phyloP scores from a whole-genome alignment of 35 echinoderm and acorn worm species.

The Diadema setosum region DNA sequence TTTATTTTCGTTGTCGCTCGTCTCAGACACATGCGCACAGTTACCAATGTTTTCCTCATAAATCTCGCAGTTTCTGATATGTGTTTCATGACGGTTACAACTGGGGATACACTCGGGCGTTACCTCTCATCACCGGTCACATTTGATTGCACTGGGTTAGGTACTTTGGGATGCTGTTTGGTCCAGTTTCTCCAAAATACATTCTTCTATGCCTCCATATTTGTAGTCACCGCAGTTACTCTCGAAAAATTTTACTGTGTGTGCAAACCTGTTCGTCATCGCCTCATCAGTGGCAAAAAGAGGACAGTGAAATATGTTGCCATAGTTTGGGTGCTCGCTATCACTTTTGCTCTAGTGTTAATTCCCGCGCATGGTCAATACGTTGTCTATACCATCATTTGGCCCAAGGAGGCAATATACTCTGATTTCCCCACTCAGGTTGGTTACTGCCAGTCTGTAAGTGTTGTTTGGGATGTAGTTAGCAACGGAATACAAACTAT shows the following conservation, averaged over 20 bases:
- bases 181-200: slow-evolving; percentile 17
- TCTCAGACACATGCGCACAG: slow-evolving; percentile 55
- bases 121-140: not conserved
- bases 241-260: slow-evolving; percentile 36
- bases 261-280: slow-evolving; percentile 48
- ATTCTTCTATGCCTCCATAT: slow-evolving; percentile 39
- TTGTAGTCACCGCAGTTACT: slow-evolving; percentile 35
- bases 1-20: slow-evolving; percentile 42
- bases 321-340: not conserved
- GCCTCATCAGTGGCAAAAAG: slow-evolving; percentile 16
- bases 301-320: slow-evolving; percentile 16
- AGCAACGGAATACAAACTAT: not conserved
- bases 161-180: slow-evolving; percentile 22
- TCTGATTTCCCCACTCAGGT: not conserved
- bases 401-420: slow-evolving; percentile 17
- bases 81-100: slow-evolving; percentile 35
- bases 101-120: slow-evolving; percentile 1
- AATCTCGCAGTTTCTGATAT: slow-evolving; percentile 67
- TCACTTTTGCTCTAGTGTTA: not conserved
- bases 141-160: slow-evolving; percentile 12
- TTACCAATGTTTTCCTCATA: slow-evolving; percentile 61
- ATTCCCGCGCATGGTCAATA: slow-evolving; percentile 22
- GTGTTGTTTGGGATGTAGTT: not conserved
- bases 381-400: slow-evolving; percentile 2
- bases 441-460: not conserved